Conservation (phyloP, 2,888 invertebrate genomes). For the Philereme vetulata region DNA sequence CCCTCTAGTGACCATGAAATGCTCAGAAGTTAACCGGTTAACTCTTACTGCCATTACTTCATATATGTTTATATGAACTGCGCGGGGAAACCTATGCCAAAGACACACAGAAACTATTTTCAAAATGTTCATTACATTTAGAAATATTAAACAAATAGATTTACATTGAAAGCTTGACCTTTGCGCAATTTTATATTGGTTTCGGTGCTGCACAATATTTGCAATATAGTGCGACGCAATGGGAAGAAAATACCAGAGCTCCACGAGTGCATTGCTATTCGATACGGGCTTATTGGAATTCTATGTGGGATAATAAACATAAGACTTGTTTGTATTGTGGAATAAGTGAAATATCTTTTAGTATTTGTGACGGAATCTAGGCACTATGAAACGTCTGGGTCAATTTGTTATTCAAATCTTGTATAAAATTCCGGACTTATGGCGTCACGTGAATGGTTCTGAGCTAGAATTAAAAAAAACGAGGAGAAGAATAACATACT, state of each 20-base stretch:
- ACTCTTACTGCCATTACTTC: no score
- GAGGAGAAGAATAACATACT: no score
- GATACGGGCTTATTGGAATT: conserved; percentile 73
- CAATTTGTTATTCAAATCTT: no score
- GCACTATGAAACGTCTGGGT: not conserved
- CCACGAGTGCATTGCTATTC: conserved; percentile 67
- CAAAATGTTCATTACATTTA: not conserved
- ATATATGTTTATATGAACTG: no score
- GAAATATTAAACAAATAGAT: conserved; percentile 14
- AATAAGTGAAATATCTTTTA: conserved; percentile 33
- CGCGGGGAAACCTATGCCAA: no score
- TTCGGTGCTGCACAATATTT: conserved; percentile 65
- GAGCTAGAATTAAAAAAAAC: no score
- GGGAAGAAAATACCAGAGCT: conserved; percentile 66
- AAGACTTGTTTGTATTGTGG: conserved; percentile 34
- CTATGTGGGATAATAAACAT: conserved; percentile 57
- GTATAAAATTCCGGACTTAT: no score
- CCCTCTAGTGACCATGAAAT: no score
- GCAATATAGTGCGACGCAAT: conserved; percentile 70
- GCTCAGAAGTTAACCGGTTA: no score
- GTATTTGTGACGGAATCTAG: conserved; percentile 17
- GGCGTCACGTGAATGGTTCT: no score
- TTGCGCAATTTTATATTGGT: conserved; percentile 14
- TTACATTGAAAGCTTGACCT: conserved; percentile 13
- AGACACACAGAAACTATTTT: not conserved